Evolutionary conservation across 2,797 vertebrate genomes (phyloP).

Genomic region (Pseudomugil tenellus): DNA sequence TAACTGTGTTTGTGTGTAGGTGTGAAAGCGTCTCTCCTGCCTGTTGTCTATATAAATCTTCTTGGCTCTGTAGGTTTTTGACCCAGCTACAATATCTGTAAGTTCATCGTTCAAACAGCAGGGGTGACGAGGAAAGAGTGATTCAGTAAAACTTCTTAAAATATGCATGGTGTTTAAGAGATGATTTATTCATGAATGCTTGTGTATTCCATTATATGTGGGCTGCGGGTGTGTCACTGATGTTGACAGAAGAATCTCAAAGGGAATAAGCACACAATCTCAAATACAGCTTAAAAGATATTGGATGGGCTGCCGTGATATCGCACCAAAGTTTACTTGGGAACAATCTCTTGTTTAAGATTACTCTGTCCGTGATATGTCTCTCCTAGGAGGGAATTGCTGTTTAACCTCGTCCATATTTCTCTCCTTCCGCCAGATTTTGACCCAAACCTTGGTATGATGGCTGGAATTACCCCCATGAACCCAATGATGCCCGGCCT

Average conservation of each 20-base stretch:
- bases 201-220: constrained; percentile 52
- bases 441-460: constrained; percentile 92
- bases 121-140: constrained; percentile 44
- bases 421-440: constrained; percentile 83
- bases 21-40: constrained; percentile 18
- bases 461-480: constrained; percentile 92
- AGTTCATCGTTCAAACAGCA: constrained; percentile 57
- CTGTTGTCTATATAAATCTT: constrained; percentile 50
- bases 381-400: not conserved
- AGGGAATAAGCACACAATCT: constrained; percentile 18
- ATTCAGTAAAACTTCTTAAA: constrained; percentile 65
- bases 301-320: constrained; percentile 9
- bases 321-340: constrained; percentile 6
- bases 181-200: constrained; percentile 72
- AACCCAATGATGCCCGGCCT: constrained; percentile 94
- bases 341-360: constrained; percentile 20
- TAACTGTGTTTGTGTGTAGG: constrained; percentile 13
- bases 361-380: constrained; percentile 3
- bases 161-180: constrained; percentile 72
- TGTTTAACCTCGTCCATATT: constrained; percentile 28
- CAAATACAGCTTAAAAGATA: constrained; percentile 38
- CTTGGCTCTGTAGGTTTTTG: constrained; percentile 27
- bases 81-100: constrained; percentile 38
- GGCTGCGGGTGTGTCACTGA: constrained; percentile 52
- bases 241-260: constrained; percentile 47